Evolutionary conservation across 2,888 invertebrate genomes (phyloP), one percentile per base, ranked within the genome.

Genomic region (Agrilus biguttatus): DNA sequence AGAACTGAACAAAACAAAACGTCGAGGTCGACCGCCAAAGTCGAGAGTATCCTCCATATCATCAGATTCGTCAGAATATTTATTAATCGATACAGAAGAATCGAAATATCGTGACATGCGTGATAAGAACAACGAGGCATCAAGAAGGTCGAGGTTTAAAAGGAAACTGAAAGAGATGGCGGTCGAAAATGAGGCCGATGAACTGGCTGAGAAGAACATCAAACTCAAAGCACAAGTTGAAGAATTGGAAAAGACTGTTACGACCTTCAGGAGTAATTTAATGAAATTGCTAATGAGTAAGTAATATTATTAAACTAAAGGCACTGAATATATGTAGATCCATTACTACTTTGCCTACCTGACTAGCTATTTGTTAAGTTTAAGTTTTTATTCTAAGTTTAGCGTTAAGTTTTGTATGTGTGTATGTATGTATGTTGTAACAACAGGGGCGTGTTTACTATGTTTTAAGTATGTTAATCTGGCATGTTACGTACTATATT

Each of bases 71-170:
- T 41, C 55, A 59, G 37, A 68, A 19, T 39, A 38, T 10, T 28
- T 45, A 28, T 28, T 28, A 28, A 28, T 28, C 28, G 70, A 46
- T 66, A 66, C 47, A 62, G 55, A 67, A 33, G 73, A 72, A 49
- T 59, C 61, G 37, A 75, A 71, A 49, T 83, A 84, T 59, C 68
- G 80, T 40, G 80, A 82, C 56, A 69, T 80, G 49, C 67, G 85
- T 43, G 80, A 81, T 57, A 82, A 81, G 59, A 85, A 85, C 63
- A 85, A 85, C 59, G 83, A 83, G 63, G 83, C 84, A 36, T 84
- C 84, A 36, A 72, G 83, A 53, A 74, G 77, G 52, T 83, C 83
- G 2, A 68, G 84, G 49, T 74, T 78, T 68, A 83, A 82, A 55
- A 73, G 83, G 50, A 83, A 82, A 63, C 59, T 63, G 2, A 73